Conservation (phyloP, 2,888 invertebrate genomes). For the Sinopyrophorus schimmeli region DNA sequence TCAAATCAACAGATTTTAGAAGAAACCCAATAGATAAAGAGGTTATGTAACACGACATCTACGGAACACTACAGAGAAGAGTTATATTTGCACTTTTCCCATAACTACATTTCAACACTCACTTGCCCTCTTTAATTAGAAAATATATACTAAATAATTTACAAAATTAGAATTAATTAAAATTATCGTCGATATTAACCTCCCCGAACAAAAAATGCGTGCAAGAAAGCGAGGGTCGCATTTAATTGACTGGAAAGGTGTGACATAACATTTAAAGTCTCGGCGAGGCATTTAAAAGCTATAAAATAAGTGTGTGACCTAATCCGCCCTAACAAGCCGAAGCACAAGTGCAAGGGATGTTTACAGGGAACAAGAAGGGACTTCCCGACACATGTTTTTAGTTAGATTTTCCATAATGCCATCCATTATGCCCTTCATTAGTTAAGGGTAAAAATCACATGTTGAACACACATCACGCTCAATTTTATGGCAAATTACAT, state of each 20-base stretch:
- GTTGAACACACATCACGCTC: slow-evolving; percentile 37
- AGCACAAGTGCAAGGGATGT: slow-evolving; percentile 35
- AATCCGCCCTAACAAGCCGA: slow-evolving; percentile 26
- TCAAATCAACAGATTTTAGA: too few species aligned
- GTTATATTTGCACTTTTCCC: too few species aligned
- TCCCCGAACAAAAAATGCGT: too few species aligned
- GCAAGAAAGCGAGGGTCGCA: background rate
- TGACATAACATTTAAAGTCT: slow-evolving; percentile 6
- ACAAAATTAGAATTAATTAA: too few species aligned
- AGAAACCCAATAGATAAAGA: too few species aligned
- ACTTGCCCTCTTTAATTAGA: too few species aligned
- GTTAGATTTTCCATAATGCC: slow-evolving; percentile 45
- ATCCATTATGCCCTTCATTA: slow-evolving; percentile 41
- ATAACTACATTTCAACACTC: too few species aligned
- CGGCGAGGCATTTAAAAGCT: slow-evolving; percentile 28
- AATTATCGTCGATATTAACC: too few species aligned
- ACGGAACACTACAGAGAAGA: too few species aligned
- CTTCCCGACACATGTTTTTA: slow-evolving; percentile 45
- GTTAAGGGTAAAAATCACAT: slow-evolving; percentile 34
- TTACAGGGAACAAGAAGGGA: slow-evolving; percentile 25
- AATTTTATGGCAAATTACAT: slow-evolving; percentile 39
- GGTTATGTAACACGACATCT: too few species aligned
- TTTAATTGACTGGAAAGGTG: slow-evolving; percentile 6
- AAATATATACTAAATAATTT: too few species aligned
- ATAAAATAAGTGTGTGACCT: slow-evolving; percentile 33